Conservation (phyloP, 2,888 invertebrate species). For the Aricia artaxerxes region DNA sequence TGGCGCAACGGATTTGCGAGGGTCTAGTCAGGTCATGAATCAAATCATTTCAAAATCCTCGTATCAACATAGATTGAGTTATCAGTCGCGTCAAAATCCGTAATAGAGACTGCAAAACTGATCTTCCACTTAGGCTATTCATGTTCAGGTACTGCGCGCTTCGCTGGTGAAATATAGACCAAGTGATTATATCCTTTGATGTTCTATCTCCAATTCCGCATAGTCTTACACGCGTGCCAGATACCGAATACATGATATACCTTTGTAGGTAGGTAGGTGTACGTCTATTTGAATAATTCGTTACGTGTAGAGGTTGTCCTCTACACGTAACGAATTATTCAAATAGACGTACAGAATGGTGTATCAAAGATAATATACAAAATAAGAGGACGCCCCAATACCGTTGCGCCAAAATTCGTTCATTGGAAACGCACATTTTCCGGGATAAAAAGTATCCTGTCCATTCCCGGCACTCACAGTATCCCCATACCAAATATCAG, state of each 20-base stretch:
- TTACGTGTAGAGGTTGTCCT: no score
- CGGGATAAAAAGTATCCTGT: no score
- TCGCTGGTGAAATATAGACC: constrained; percentile 12
- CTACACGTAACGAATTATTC: background rate
- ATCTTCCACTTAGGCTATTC: background rate
- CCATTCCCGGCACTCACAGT: no score
- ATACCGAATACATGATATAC: background rate
- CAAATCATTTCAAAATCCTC: background rate
- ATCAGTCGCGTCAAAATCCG: background rate
- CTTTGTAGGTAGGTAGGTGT: no score
- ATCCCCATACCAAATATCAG: no score
- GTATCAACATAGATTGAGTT: no score
- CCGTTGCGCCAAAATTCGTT: no score
- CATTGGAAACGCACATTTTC: no score
- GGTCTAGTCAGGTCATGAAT: no score
- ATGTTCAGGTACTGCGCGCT: background rate
- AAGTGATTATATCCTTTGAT: constrained; percentile 17
- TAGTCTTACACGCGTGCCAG: background rate
- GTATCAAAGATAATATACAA: background rate
- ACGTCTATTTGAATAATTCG: no score
- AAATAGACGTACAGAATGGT: background rate
- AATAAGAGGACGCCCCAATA: no score
- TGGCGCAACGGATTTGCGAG: no score
- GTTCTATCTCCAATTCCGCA: background rate
- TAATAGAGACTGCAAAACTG: background rate